Conservation (phyloP, 2,888 invertebrate genomes). For the Yponomeuta malinellus region DNA sequence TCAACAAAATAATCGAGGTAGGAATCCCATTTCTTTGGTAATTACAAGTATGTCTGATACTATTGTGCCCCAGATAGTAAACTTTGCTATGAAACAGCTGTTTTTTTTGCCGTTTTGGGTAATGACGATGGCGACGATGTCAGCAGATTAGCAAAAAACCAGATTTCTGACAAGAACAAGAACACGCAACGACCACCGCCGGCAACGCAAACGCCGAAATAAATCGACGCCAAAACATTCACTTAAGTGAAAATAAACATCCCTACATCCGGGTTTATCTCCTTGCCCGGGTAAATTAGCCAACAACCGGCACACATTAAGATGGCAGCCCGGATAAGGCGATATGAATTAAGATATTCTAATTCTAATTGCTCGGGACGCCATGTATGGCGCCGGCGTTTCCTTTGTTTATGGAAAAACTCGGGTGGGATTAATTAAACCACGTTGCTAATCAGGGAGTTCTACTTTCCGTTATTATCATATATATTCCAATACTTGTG, state of each 20-base stretch:
- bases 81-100: too few relatives aligned
- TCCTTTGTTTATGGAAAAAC: slow-evolving; percentile 9
- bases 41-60: too few relatives aligned
- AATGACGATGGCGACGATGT: too few relatives aligned
- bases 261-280: slow-evolving; percentile 57
- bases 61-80: too few relatives aligned
- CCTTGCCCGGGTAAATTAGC: slow-evolving; percentile 66
- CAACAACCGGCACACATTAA: slow-evolving; percentile 65
- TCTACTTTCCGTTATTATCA: background rate
- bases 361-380: slow-evolving; percentile 70
- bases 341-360: slow-evolving; percentile 85
- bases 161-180: background rate
- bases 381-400: slow-evolving; percentile 18
- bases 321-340: slow-evolving; percentile 71
- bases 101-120: too few relatives aligned
- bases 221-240: slow-evolving; percentile 47
- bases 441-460: background rate
- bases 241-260: slow-evolving; percentile 68
- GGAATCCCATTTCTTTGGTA: too few relatives aligned
- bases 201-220: background rate
- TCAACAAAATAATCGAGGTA: too few relatives aligned
- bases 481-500: too few relatives aligned
- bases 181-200: background rate
- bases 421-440: background rate
- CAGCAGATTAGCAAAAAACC: too few relatives aligned